A percentile compares a stretch with the other conserved stretches of the same genome.
Evolutionary conservation across 2,888 invertebrate genomes (phyloP).

Genomic region (Eristalis arbustorum): DNA sequence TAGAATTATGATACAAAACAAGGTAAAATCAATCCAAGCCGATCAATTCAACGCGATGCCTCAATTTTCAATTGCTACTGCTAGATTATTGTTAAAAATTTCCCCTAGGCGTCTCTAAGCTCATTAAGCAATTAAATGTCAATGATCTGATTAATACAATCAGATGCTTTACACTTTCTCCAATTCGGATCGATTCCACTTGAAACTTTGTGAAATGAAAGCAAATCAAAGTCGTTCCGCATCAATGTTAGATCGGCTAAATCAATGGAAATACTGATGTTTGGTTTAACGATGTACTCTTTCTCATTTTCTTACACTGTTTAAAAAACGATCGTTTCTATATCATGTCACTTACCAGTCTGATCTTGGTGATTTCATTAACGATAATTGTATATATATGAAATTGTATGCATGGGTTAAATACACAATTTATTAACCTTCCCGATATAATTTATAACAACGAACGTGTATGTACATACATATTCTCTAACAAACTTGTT

Average conservation of each 20-base stretch:
- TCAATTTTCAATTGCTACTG: constrained; percentile 53
- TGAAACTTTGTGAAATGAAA: constrained; percentile 60
- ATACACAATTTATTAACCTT: background rate
- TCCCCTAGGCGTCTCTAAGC: constrained; percentile 54
- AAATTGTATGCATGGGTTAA: background rate
- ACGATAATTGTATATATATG: background rate
- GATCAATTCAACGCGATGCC: constrained; percentile 42
- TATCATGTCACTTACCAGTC: background rate
- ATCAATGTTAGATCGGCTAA: constrained; percentile 40
- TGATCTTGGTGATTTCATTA: background rate
- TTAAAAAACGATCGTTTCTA: constrained; percentile 1
- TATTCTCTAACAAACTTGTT: constrained; percentile 1
- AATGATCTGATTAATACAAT: constrained; percentile 67
- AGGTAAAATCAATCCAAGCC: constrained; percentile 14
- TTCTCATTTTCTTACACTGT: constrained; percentile 17
- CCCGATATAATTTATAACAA: background rate
- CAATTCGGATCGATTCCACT: constrained; percentile 58
- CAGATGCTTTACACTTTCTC: constrained; percentile 60
- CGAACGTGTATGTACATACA: background rate
- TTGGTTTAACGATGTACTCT: constrained; percentile 25
- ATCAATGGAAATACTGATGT: constrained; percentile 48
- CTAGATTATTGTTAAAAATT: constrained; percentile 44
- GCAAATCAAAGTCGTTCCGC: constrained; percentile 63
- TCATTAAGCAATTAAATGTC: constrained; percentile 67
- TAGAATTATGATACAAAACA: background rate